phyloP scores from a whole-genome alignment of 2,113 vertebrate genomes.

The Butorides virescens region DNA sequence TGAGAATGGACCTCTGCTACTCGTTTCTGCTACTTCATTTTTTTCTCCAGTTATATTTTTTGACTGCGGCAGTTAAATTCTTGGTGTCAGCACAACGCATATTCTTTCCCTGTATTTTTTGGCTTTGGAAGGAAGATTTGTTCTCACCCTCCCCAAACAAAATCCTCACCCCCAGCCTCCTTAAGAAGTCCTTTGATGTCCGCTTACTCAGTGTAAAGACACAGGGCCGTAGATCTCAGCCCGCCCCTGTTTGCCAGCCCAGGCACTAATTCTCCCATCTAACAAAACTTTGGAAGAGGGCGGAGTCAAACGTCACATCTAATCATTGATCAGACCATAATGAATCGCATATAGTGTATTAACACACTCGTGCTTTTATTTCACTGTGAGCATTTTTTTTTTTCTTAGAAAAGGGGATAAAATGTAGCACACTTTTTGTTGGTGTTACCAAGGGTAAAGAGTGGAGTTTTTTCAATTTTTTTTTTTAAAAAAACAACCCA shows the following conservation, averaged over 20 bases:
- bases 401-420: not conserved
- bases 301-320: not conserved
- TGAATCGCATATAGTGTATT: not conserved
- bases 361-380: not conserved
- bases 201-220: not conserved
- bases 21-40: not conserved
- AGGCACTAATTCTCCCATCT: not conserved
- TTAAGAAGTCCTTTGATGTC: constrained; percentile 12
- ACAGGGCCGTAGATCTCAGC: not conserved
- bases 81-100: not conserved
- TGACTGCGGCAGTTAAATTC: not conserved
- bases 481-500: not conserved
- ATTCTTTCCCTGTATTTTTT: not conserved
- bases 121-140: constrained; percentile 29
- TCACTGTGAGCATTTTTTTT: not conserved
- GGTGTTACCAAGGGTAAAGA: not conserved
- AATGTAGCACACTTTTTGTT: not conserved
- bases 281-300: not conserved
- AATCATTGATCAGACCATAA: not conserved
- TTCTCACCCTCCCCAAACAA: constrained; percentile 1
- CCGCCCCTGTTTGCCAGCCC: not conserved
- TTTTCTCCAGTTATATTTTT: not conserved
- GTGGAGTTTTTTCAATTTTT: not conserved
- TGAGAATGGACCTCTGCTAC: not conserved
- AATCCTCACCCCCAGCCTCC: not conserved